phyloP scores from a whole-genome alignment of 2,797 vertebrate species.

The Molossus molossus region DNA sequence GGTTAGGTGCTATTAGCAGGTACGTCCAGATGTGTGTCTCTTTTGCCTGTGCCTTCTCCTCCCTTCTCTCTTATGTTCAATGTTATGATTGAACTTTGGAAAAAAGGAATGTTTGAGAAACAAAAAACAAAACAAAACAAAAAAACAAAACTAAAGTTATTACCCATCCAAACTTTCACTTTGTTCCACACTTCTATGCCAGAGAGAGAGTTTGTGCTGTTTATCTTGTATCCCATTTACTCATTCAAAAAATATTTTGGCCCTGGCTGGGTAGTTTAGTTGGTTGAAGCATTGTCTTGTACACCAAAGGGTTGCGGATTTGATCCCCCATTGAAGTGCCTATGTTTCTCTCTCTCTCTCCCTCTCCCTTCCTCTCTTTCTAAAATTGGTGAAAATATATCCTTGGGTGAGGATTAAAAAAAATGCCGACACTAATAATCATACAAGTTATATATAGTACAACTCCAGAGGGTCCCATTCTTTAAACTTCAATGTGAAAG shows the following conservation, averaged over 20 bases:
- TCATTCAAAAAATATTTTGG: conserved; percentile 14
- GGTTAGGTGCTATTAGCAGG: neutral
- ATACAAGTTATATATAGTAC: neutral
- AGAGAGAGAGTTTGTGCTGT: neutral
- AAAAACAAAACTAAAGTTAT: neutral
- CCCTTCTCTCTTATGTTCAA: neutral
- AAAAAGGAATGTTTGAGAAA: neutral
- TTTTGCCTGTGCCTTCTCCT: neutral
- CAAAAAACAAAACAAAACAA: neutral
- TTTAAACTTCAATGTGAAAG: neutral
- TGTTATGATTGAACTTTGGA: neutral
- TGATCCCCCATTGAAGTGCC: neutral
- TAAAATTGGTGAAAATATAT: too few species aligned
- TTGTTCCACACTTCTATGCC: neutral
- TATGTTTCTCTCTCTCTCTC: neutral
- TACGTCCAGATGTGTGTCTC: neutral
- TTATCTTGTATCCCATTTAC: neutral
- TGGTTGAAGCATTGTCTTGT: neutral
- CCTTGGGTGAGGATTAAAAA: too few species aligned
- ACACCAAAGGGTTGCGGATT: neutral
- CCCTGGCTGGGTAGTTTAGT: neutral
- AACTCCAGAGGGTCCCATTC: neutral
- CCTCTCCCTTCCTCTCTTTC: too few species aligned
- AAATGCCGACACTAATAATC: neutral
- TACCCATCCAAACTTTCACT: neutral